Evolutionary conservation across 2,888 invertebrate species (phyloP).

Genomic region (Dicyrtoma fusca): DNA sequence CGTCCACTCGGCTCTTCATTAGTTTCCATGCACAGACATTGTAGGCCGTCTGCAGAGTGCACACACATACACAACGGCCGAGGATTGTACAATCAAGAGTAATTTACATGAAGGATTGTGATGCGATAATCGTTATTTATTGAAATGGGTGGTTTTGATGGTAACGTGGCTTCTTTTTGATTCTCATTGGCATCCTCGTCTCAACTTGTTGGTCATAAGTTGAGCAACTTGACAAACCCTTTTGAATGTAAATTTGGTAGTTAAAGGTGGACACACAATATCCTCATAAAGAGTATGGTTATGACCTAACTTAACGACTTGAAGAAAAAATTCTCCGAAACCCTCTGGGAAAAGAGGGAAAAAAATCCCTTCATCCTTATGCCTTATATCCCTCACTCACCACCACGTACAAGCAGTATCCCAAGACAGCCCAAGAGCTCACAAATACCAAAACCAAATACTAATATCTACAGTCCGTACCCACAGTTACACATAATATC

Average conservation of each 20-base stretch:
- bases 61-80: no score
- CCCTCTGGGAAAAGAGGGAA: slow-evolving; percentile 48
- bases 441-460: no score
- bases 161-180: slow-evolving; percentile 46
- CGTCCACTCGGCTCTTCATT: no score
- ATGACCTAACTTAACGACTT: slow-evolving; percentile 55
- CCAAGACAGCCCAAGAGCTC: no score
- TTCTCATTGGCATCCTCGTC: slow-evolving; percentile 38
- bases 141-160: slow-evolving; percentile 53
- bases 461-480: no score
- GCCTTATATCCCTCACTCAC: background rate
- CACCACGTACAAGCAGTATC: background rate
- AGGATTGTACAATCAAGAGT: slow-evolving; percentile 51
- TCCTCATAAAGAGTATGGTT: slow-evolving; percentile 56
- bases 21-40: no score
- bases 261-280: slow-evolving; percentile 56
- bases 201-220: slow-evolving; percentile 44
- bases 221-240: slow-evolving; percentile 56
- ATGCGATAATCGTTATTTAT: slow-evolving; percentile 56
- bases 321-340: slow-evolving; percentile 46
- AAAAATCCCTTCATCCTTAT: slow-evolving; percentile 38
- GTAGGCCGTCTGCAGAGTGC: no score
- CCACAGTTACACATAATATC: no score
- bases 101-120: slow-evolving; percentile 52
- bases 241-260: slow-evolving; percentile 57